These are phyloP conservation scores for Larimichthys crocea DNA, from an alignment of 2,113 vertebrate species.

Conservation along the genomic window DNA sequence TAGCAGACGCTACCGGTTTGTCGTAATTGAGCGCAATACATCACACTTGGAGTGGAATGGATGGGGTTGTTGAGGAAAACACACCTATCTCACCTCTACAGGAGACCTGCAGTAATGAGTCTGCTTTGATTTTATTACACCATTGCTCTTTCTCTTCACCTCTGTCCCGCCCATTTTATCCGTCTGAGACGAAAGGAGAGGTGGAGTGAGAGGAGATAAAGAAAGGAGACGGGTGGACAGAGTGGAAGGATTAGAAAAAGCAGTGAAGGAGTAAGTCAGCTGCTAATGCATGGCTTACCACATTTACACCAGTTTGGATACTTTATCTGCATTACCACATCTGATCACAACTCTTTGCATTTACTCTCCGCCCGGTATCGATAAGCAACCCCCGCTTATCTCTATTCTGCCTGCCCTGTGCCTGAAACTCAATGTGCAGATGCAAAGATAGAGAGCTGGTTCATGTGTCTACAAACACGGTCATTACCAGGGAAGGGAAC, in stretches of 20 bases:
- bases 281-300: neutral
- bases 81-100: conserved; percentile 49
- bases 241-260: neutral
- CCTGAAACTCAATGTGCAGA: neutral
- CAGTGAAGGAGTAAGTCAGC: neutral
- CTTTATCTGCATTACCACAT: neutral
- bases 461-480: neutral
- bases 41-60: conserved; percentile 32
- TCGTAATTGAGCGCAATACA: conserved; percentile 37
- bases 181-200: conserved; percentile 16
- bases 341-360: neutral
- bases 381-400: neutral
- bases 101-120: conserved; percentile 58
- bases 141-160: conserved; percentile 46
- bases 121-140: conserved; percentile 51
- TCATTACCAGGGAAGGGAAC: neutral
- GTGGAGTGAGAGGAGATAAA: neutral
- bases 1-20: conserved; percentile 28
- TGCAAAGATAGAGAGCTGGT: neutral
- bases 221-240: neutral
- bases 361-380: too few relatives aligned
- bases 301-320: neutral
- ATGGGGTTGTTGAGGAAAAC: conserved; percentile 44
- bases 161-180: conserved; percentile 34
- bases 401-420: neutral